phyloP scores from a whole-genome alignment of 2,113 vertebrate species.

The Meriones unguiculatus region DNA sequence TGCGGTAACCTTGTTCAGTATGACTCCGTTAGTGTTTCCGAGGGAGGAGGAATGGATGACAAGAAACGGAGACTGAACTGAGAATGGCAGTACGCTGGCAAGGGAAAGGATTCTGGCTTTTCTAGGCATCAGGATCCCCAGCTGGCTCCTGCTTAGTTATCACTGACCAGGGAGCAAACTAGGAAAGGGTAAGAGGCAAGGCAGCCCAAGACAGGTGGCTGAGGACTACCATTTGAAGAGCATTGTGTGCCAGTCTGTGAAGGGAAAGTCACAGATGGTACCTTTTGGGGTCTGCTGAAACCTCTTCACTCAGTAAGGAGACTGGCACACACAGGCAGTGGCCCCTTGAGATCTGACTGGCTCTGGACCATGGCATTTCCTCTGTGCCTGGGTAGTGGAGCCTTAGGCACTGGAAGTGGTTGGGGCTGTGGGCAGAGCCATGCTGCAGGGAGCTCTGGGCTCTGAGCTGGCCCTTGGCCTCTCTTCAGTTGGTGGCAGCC shows the following conservation, averaged over 20 bases:
- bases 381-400: background rate
- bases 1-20: no score
- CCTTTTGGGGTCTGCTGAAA: background rate
- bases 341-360: background rate
- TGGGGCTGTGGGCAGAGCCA: background rate
- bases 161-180: background rate
- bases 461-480: slow-evolving; percentile 63
- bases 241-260: background rate
- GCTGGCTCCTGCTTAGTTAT: background rate
- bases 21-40: background rate
- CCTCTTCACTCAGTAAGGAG: background rate
- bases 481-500: slow-evolving; percentile 90
- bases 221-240: background rate
- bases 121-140: background rate
- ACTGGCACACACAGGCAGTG: background rate
- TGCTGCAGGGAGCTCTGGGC: background rate
- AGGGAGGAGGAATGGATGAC: background rate
- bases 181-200: background rate
- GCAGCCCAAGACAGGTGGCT: background rate
- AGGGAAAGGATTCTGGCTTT: background rate
- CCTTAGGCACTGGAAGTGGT: background rate
- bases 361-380: background rate
- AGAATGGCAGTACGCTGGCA: background rate
- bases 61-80: background rate
- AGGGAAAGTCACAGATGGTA: fast-evolving